Evolutionary conservation across 2,888 invertebrate genomes (phyloP).

Genomic region (Julus scandinavius): DNA sequence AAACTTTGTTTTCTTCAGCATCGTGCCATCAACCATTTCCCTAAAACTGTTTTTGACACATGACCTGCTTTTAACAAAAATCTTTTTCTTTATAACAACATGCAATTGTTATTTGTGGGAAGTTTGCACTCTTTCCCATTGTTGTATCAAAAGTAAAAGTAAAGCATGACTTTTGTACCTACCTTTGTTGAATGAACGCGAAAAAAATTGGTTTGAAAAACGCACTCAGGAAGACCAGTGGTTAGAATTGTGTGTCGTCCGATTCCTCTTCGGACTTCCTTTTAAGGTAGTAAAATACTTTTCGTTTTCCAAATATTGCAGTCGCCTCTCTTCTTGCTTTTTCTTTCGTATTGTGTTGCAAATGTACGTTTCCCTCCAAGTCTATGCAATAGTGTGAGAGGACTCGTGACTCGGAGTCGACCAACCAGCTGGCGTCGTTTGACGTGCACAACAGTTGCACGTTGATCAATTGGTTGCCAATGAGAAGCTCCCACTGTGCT

Average conservation of each 20-base stretch:
- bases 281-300: slow-evolving; percentile 19
- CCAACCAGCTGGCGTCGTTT: slow-evolving; percentile 26
- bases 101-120: not conserved
- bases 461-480: slow-evolving; percentile 39
- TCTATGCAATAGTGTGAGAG: not conserved
- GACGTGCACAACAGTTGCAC: slow-evolving; percentile 14
- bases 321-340: slow-evolving; percentile 10
- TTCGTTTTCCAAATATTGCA: slow-evolving; percentile 30
- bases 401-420: not conserved
- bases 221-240: slow-evolving; percentile 24
- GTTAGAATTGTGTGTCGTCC: not conserved
- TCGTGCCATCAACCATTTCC: not conserved
- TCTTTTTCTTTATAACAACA: not conserved
- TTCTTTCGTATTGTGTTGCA: slow-evolving; percentile 39
- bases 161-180: not conserved
- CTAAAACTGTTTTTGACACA: not conserved
- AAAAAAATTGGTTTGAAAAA: not conserved
- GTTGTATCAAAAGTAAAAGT: not conserved
- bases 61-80: slow-evolving; percentile 2
- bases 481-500: slow-evolving; percentile 30
- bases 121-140: not conserved
- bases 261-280: slow-evolving; percentile 23
- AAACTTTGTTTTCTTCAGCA: not conserved
- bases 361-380: not conserved
- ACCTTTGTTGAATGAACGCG: not conserved